Base-by-base conservation (phyloP, 2,113 vertebrate species). In the Hippocampus guttulatus region DNA sequence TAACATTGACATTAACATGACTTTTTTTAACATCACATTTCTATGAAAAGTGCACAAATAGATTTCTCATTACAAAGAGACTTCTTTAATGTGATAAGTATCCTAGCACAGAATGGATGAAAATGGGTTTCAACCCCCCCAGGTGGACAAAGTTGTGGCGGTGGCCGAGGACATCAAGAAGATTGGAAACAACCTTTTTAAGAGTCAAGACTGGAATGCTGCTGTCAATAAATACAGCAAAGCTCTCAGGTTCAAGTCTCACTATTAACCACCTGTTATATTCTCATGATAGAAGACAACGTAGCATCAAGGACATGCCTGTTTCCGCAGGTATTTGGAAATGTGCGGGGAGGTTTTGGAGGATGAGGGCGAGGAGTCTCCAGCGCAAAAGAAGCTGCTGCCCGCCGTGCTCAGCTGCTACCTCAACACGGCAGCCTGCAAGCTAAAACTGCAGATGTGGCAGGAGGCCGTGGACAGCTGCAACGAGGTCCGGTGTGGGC, bases 121-220 rank as follows among this genome's bases (percentile, higher is more conserved):
- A 27, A 25, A 58, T 27, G 23, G 10, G 16, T 33, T 38, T 57
- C 14, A 52, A 52, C 1, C 5, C 40, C 70, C 72, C 60, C 49
- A 98, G 96, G 91, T 92, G 77, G 92, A 95, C 84, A 94, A 94
- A 91, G 90, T 97, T 85, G 85, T 95, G 82, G 82, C 92, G 61
- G 90, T 96, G 76, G 93, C 95, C 64, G 97, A 98, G 92, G 94
- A 96, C 72, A 74, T 97, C 84, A 99, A 98, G 89, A 97, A 95
- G 74, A 95, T 95, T 82, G 97, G 96, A 75, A 99, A 98, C 91
- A 94, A 81, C 75, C 94, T 95, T 80, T 99, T 98, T 88, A 99
- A 99, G 89, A 91, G 89, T 64, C 95, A 96, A 78, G 93, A 98
- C 84, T 99, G 96, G 96, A 91, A 92, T 76, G 85, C 89, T 86